Evolutionary conservation across 92 coral and sea anemone species (phyloP).

Genomic region (Plumapathes pennacea): DNA sequence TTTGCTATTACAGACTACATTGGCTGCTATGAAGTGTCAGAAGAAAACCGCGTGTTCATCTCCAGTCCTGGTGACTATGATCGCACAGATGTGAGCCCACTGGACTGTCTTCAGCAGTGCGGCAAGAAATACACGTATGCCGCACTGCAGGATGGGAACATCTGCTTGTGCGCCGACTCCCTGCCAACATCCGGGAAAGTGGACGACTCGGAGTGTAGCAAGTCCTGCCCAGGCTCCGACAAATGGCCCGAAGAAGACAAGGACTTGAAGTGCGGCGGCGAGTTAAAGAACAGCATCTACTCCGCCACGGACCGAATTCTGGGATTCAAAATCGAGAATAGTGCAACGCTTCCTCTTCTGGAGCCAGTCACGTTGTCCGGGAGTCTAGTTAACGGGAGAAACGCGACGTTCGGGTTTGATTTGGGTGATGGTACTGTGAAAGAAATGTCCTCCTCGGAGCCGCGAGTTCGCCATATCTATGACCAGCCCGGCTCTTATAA

Average conservation of each 20-base stretch:
- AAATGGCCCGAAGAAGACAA: constrained; percentile 34
- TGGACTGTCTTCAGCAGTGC: constrained; percentile 71
- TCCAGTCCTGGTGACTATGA: constrained; percentile 89
- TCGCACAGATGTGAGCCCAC: constrained; percentile 64
- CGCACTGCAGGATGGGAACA: constrained; percentile 60
- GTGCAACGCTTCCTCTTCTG: constrained; percentile 34
- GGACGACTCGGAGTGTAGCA: constrained; percentile 60
- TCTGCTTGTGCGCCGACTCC: constrained; percentile 76
- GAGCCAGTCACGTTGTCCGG: constrained; percentile 51
- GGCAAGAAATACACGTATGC: constrained; percentile 82
- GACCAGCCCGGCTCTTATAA: constrained; percentile 80
- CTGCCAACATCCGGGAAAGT: constrained; percentile 55
- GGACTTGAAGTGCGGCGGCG: constrained; percentile 67
- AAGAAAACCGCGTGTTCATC: constrained; percentile 52
- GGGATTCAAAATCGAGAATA: constrained; percentile 53
- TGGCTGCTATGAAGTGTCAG: constrained; percentile 69
- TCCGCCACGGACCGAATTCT: constrained; percentile 67
- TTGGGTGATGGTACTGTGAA: constrained; percentile 75
- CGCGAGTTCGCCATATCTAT: constrained; percentile 56
- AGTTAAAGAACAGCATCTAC: constrained; percentile 60
- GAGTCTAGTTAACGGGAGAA: constrained; percentile 54
- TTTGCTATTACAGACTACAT: constrained; percentile 51
- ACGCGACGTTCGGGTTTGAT: constrained; percentile 51
- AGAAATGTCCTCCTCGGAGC: constrained; percentile 24
- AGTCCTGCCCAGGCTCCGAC: constrained; percentile 58